Conservation (phyloP, 2,113 vertebrate genomes). For the Thomomys bottae region DNA sequence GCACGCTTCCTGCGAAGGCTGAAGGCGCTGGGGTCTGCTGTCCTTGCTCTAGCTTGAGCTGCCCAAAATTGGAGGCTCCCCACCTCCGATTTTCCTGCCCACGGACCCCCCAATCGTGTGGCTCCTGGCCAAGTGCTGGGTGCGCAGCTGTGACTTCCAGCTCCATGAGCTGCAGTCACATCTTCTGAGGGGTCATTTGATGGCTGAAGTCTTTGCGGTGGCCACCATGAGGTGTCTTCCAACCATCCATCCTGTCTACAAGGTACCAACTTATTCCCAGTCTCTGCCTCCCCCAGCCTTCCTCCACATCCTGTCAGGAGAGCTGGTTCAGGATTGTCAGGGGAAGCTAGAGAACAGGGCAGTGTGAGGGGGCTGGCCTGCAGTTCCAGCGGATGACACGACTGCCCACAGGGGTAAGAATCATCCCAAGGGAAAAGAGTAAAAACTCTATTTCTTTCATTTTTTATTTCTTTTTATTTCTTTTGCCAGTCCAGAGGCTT, state of each 20-base stretch:
- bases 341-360: no score
- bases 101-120: conserved; percentile 83
- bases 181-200: conserved; percentile 87
- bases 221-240: conserved; percentile 88
- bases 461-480: no score
- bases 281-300: neutral
- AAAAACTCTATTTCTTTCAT: no score
- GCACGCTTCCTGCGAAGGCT: neutral
- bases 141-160: conserved; percentile 89
- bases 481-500: no score
- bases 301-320: neutral
- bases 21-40: neutral
- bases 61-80: neutral
- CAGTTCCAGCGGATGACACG: neutral
- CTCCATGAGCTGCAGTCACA: conserved; percentile 88
- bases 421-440: neutral
- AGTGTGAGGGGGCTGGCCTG: no score
- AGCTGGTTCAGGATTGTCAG: neutral
- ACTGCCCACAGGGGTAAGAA: neutral
- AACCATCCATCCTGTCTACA: conserved; percentile 87
- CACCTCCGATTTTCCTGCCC: conserved; percentile 76
- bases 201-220: conserved; percentile 87
- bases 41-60: conserved; percentile 49
- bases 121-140: conserved; percentile 91
- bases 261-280: conserved; percentile 77